These are phyloP conservation scores for Merluccius polli DNA, from an alignment of 2,797 vertebrate genomes.

Conservation along the genomic window DNA sequence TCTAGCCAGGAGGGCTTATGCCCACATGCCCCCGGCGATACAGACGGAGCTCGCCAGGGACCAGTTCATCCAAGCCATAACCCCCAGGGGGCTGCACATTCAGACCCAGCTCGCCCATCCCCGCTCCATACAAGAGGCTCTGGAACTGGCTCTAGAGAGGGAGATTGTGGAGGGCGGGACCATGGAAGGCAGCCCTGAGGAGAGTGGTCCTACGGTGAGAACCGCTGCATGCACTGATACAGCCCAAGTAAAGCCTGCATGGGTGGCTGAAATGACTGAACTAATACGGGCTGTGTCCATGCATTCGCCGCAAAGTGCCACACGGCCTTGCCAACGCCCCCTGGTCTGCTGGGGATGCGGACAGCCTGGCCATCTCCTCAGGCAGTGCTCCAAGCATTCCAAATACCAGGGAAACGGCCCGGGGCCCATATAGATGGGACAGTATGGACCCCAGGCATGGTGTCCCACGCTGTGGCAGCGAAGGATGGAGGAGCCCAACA, in stretches of 20 bases:
- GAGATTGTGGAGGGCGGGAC: not conserved
- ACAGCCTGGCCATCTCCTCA: too few relatives aligned
- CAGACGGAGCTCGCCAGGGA: too few relatives aligned
- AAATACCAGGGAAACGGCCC: too few relatives aligned
- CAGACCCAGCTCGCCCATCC: slow-evolving; percentile 9
- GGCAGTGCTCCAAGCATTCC: too few relatives aligned
- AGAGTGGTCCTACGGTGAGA: slow-evolving; percentile 5
- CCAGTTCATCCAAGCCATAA: too few relatives aligned
- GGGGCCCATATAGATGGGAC: too few relatives aligned
- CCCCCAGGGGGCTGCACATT: not conserved
- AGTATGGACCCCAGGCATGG: too few relatives aligned
- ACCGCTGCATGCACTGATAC: not conserved
- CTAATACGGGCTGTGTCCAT: slow-evolving; percentile 14
- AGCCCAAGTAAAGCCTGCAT: slow-evolving; percentile 9
- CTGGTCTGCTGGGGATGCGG: slow-evolving; percentile 12
- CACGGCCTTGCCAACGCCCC: not conserved
- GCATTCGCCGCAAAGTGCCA: not conserved
- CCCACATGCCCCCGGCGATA: too few relatives aligned
- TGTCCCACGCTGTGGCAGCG: too few relatives aligned
- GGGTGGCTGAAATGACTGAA: slow-evolving; percentile 14
- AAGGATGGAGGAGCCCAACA: too few relatives aligned
- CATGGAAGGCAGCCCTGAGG: not conserved
- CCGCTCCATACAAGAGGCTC: not conserved
- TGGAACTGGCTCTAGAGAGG: slow-evolving; percentile 19
- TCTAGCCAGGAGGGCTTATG: too few relatives aligned